Evolutionary conservation across 30 jellyfish, hydroid and myxozoan species (phyloP), one percentile per base, ranked within the genome.

Genomic region (Haliclystus octoradiatus): DNA sequence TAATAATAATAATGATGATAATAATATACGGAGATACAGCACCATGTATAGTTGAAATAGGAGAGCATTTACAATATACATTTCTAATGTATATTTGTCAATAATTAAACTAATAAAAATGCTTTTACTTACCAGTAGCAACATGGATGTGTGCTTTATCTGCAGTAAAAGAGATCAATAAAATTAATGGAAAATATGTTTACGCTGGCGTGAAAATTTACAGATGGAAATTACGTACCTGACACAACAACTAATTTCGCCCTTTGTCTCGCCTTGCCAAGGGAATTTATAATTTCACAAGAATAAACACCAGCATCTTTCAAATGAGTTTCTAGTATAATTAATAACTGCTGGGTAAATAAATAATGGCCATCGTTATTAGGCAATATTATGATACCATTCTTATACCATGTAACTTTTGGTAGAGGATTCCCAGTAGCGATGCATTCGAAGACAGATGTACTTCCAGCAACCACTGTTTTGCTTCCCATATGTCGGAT

Each of bases 371-470:
- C 72, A 26, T 72, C 30, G 32, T 63, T 67, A 64, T 77, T 80
- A 26, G 78, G 70, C 7, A 89, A 31, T 50, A 40, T 61, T 32
- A 71, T 76, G 14, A 5, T 40, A 34, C 50, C 83, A 49, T 89
- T 73, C 33, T 81, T 89, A 66, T 34, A 89, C 98, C 98, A 89
- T 72, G 64, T 77, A 25, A 89, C 84, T 62, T 70, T 81, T 5
- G 95, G 98, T 23, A 52, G 68, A 52, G 98, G 98, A 73, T 89
- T 89, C 3, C 98, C 98, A 34, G 92, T 81, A 81, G 77, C 92
- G 23, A 89, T 89, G 81, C 98, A 89, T 50, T 89, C 98, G 34
- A 89, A 73, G 28, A 89, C 98, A 24, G 95, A 91, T 24, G 95
- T 82, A 30, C 88, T 70, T 63, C 95, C 95, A 2, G 64, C 49